Conservation (phyloP, 2,888 invertebrate species). For the Acleris literana region DNA sequence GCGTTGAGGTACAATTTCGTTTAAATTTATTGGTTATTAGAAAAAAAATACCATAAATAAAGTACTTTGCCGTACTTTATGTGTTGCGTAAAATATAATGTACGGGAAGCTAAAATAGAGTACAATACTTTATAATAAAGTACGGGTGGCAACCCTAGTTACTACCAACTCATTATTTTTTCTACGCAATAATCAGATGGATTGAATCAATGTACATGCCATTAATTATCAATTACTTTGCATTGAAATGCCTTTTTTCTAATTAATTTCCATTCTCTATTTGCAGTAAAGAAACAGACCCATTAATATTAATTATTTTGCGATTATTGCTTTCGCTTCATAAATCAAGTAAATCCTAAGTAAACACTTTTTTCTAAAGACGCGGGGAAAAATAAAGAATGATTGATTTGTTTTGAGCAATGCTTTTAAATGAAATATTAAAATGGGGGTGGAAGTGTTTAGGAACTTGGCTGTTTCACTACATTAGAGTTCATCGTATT, state of each 20-base stretch:
- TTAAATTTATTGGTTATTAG: no score
- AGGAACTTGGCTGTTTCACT: constrained; percentile 22
- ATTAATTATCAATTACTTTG: background rate
- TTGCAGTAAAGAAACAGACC: constrained; percentile 40
- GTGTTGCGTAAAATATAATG: no score
- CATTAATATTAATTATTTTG: constrained; percentile 51
- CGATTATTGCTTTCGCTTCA: constrained; percentile 45
- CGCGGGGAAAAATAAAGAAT: constrained; percentile 25
- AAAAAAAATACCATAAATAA: no score
- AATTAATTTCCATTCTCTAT: constrained; percentile 27
- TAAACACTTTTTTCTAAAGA: constrained; percentile 33
- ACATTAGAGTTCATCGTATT: constrained; percentile 4
- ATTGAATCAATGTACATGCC: no score
- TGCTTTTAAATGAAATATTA: constrained; percentile 30
- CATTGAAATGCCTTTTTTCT: constrained; percentile 5
- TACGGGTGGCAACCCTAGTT: no score
- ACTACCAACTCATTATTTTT: no score
- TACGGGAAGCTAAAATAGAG: no score
- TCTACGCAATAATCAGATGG: no score
- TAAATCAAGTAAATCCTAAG: constrained; percentile 35
- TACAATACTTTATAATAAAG: no score
- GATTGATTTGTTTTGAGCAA: constrained; percentile 33
- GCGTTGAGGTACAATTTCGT: no score
- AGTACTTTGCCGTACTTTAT: no score
- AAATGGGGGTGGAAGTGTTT: constrained; percentile 13